Base-by-base conservation (phyloP, 1,140 invertebrate species). In the Drosophila serrata region DNA sequence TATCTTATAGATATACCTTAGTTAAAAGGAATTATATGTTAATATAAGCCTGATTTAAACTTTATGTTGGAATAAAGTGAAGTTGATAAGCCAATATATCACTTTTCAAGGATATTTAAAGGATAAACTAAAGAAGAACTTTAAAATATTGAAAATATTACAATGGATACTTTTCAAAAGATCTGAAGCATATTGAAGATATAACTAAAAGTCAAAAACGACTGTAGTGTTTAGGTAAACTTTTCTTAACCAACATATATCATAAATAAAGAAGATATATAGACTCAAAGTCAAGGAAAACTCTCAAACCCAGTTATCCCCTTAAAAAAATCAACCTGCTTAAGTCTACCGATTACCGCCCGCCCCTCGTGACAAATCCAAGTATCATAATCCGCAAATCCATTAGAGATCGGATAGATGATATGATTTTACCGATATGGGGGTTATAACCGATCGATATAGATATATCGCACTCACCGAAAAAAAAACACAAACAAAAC, bases 401-500 rank as follows among this genome's bases (percentile, higher is more conserved):
- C 64, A 19, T 64, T n/a, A 6, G n/a, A 61, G 31, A 61, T 61
- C 46, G 59, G 31, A 37, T 29, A 13, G 24, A 19, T 61, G 4
- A 53, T 39, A 29, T 13, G 31, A 9, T 27, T n/a, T 22, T 9
- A 48, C 13, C 27, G 22, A 39, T 46, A 49, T n/a, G n/a, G n/a
- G n/a, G n/a, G n/a, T n/a, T n/a, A n/a, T n/a, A n/a, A n/a, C n/a
- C n/a, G n/a, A n/a, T 51, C 64, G 42, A 17, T 49, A 33, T 65
- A 35, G 42, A 22, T 22, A 22, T 22, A 40, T 45, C 53, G 59
- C 81, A 84, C 81, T 84, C 81, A 84, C 81, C 81, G 58, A 84
- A 84, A 84, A 43, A 85, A 84, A 82, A 74, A 80, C 76, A 75
- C 79, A 78, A 78, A 73, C 63, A 77, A 63, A 61, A 64, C 64